Evolutionary conservation across 2,888 invertebrate genomes (phyloP).

Genomic region (Lomographa bimaculata): DNA sequence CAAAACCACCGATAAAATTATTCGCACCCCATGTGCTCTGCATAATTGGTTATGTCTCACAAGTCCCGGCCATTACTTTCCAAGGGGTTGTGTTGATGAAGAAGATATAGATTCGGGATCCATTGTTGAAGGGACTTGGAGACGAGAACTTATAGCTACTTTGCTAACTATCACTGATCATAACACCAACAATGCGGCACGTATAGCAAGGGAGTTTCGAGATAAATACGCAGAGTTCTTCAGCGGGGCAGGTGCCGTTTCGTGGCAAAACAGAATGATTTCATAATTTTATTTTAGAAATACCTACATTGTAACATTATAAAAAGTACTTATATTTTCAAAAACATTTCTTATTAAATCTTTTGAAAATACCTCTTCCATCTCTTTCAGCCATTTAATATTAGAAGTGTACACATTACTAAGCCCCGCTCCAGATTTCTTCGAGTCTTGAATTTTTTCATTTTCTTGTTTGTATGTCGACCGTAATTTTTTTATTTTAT

Average conservation of each 20-base stretch:
- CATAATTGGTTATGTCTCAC: slow-evolving; percentile 29
- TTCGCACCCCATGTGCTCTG: slow-evolving; percentile 26
- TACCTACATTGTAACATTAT: too few species aligned
- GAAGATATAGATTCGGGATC: background rate
- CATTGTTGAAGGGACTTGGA: slow-evolving; percentile 9
- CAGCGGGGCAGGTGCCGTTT: slow-evolving; percentile 26
- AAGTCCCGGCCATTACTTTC: too few species aligned
- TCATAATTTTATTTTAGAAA: background rate
- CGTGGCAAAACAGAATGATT: slow-evolving; percentile 28
- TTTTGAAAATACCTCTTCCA: slow-evolving; percentile 25
- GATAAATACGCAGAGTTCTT: slow-evolving; percentile 28
- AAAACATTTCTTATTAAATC: slow-evolving; percentile 18
- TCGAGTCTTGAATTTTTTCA: slow-evolving; percentile 19
- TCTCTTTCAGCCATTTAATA: slow-evolving; percentile 26
- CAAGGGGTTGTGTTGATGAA: slow-evolving; percentile 21
- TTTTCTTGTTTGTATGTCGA: slow-evolving; percentile 26
- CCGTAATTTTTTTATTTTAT: slow-evolving; percentile 3
- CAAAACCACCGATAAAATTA: slow-evolving; percentile 20
- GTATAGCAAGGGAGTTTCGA: slow-evolving; percentile 2
- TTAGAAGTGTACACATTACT: slow-evolving; percentile 25
- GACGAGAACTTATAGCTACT: slow-evolving; percentile 21
- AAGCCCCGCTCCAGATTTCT: slow-evolving; percentile 26
- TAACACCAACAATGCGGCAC: slow-evolving; percentile 12
- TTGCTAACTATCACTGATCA: slow-evolving; percentile 26
- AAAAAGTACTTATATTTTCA: slow-evolving; percentile 16